Base-by-base conservation (phyloP, 2,113 vertebrate genomes). In the Vombatus ursinus region DNA sequence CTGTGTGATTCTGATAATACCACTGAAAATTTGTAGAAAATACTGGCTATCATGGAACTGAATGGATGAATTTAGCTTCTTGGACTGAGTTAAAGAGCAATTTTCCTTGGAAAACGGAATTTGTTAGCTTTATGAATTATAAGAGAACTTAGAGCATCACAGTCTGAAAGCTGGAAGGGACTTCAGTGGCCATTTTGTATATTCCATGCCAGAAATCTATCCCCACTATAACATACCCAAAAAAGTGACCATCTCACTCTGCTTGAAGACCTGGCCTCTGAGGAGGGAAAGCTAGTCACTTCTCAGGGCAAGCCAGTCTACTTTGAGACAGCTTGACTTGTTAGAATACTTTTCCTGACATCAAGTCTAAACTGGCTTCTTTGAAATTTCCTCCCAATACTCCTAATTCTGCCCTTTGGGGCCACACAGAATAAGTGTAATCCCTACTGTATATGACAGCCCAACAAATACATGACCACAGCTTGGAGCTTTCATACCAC, bases 21-120 rank as follows among this genome's bases (percentile, higher is more conserved):
- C 8, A 22, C 50, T n/a, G 50, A 77, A 54, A 94, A 90, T 84
- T n/a, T 47, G 25, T 48, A 94, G 47, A 54, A 31, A 93, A 53
- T 48, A 89, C 53, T 50, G 31, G 16, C 19, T 8, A 44, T 44
- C n/a, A 23, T 84, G 19, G 68, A 94, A 68, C 93, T 49, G 12
- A 50, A 90, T 68, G 89, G 37, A 50, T 57, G 91, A 52, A 50
- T 31, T 94, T 91, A 94, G 52, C 89, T 96, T 91, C 95, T 92
- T 25, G 0, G 0, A n/a, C 16, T 93, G 84, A 95, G 14, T 51
- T 57, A 9, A 28, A 92, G 94, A 90, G 28, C 48, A 37, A 28
- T 47, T 61, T 90, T 90, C 91, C 89, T 22, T 0, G 31, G 19
- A 49, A 92, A 54, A 94, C 54, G 44, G 94, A 90, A 89, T 37